Evolutionary conservation across 2,113 vertebrate species (phyloP), one percentile per base, ranked within the genome.

Genomic region (Carassius carassius): DNA sequence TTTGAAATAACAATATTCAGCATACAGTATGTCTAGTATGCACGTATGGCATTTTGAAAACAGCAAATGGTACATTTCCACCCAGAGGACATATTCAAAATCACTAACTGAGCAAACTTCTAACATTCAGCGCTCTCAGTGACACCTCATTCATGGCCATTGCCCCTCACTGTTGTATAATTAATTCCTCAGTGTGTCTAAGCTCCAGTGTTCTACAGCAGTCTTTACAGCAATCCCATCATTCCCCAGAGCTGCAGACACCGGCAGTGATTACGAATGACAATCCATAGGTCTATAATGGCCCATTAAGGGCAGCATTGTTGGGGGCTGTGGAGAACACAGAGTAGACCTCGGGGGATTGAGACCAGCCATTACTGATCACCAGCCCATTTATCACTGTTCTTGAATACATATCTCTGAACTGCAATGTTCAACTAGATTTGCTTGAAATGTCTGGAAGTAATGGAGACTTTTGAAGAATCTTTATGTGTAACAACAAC

Each of bases 371-470:
- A 84, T 90, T 89, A 89, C 83, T 73, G 86, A 91, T 91, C 88
- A 87, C 75, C 74, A 23, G 37, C 77, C 86, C 87, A 89, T 91
- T 92, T 91, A 81, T 93, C 89, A 90, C 62, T 84, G 74, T 56
- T 29, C 49, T 51, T 81, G 58, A 73, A 51, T 44, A 29, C 54
- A 35, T 44, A 32, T 77, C 41, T 77, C 54, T 47, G 25, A 56
- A 62, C 35, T 77, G 14, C 11, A 32, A 23, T 67, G 14, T 79
- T 29, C 37, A 63, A 23, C 77, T 79, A 44, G 4, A 79, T 11
- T 41, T 78, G 5, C 21, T 14, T 47, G 25, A 65, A 60, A 21
- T 41, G 21, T 12, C 67, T 41, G 12, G 47, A 74, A 74, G 70
- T 49, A 23, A 47, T 23, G 4, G 5, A 44, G 19, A 17, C 37